Evolutionary conservation across 2,113 vertebrate genomes (phyloP).

Genomic region (Austrofundulus limnaeus): DNA sequence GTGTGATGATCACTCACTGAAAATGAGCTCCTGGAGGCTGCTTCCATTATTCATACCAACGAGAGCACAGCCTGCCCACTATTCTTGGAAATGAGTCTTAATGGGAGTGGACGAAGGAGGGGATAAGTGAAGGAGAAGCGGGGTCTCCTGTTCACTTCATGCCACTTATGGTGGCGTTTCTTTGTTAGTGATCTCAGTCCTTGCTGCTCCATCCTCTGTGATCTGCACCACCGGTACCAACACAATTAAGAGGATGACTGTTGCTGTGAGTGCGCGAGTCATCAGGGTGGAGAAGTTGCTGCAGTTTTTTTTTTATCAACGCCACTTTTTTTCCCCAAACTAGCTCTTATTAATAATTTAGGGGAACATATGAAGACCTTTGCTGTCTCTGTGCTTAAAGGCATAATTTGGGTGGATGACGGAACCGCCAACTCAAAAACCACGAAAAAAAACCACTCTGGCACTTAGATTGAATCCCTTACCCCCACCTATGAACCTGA

Average conservation of each 20-base stretch:
- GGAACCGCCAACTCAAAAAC: background rate
- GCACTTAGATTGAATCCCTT: too few species aligned
- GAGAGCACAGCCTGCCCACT: conserved; percentile 52
- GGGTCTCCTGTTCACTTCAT: conserved; percentile 47
- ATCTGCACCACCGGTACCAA: conserved; percentile 18
- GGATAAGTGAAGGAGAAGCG: background rate
- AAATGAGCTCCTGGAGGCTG: conserved; percentile 74
- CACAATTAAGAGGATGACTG: conserved; percentile 3
- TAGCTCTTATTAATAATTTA: background rate
- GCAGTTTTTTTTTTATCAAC: conserved; percentile 2
- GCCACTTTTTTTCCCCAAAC: background rate
- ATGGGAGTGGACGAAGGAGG: conserved; percentile 40
- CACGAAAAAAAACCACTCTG: background rate
- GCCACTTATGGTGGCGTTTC: conserved; percentile 28
- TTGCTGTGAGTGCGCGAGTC: background rate
- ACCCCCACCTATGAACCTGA: too few species aligned
- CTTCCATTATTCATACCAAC: conserved; percentile 77
- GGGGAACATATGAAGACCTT: background rate
- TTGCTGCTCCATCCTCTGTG: conserved; percentile 4
- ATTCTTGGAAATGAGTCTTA: conserved; percentile 74
- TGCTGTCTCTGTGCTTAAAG: background rate
- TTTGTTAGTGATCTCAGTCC: conserved; percentile 22
- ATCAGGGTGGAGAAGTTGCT: background rate
- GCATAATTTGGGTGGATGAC: background rate
- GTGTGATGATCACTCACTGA: conserved; percentile 65